Conservation (phyloP, 53 echinoderm and acorn worm genomes). For the Echinarachnius parma region DNA sequence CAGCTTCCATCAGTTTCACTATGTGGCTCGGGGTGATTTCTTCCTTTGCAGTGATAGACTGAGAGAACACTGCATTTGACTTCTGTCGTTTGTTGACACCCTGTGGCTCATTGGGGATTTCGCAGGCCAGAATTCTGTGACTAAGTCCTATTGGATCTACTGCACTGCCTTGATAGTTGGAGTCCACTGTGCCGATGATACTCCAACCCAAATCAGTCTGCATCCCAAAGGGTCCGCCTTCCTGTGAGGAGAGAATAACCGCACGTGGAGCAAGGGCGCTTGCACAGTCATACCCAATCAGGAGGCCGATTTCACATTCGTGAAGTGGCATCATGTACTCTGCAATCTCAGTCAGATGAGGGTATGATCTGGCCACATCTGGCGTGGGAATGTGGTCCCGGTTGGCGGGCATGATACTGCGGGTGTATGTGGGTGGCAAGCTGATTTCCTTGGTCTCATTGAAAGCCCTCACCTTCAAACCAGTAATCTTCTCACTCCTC, state of each 20-base stretch:
- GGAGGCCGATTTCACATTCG: slow-evolving; percentile 46
- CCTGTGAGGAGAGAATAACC: slow-evolving; percentile 16
- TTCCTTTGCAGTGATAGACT: slow-evolving; percentile 24
- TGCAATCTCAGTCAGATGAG: slow-evolving; percentile 39
- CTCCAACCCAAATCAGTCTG: slow-evolving; percentile 61
- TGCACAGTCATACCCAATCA: slow-evolving; percentile 48
- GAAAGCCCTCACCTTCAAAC: slow-evolving; percentile 5
- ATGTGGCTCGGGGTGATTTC: slow-evolving; percentile 30
- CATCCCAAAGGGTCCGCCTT: slow-evolving; percentile 47
- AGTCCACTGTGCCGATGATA: slow-evolving; percentile 41
- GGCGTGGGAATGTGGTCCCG: slow-evolving; percentile 51
- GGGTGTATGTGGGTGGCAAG: slow-evolving; percentile 2
- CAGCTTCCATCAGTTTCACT: slow-evolving; percentile 38
- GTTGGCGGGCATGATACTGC: slow-evolving; percentile 49
- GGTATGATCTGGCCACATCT: slow-evolving; percentile 39
- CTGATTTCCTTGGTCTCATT: neutral
- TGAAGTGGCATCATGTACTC: slow-evolving; percentile 30
- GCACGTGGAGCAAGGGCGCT: slow-evolving; percentile 51
- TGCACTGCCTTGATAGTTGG: slow-evolving; percentile 25
- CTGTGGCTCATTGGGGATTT: slow-evolving; percentile 7
- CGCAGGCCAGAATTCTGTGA: slow-evolving; percentile 29
- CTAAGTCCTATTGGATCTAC: slow-evolving; percentile 33
- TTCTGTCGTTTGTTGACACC: neutral
- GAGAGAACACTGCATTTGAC: neutral
- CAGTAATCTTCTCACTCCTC: slow-evolving; percentile 2